Conservation (phyloP, 2,113 vertebrate species). For the Pelvicachromis taeniatus region DNA sequence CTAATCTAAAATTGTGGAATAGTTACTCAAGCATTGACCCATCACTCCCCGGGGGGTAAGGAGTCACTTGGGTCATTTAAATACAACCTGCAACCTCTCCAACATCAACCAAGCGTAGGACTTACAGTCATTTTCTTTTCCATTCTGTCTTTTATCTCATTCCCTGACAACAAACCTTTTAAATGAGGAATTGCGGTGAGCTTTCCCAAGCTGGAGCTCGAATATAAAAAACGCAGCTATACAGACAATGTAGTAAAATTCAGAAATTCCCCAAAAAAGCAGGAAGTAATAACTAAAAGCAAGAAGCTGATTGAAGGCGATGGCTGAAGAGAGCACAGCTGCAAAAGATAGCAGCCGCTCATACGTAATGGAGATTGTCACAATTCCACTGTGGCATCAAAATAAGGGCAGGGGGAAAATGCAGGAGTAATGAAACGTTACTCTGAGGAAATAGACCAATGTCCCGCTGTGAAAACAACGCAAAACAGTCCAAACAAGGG, state of each 20-base stretch:
- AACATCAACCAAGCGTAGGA: neutral
- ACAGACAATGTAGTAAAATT: neutral
- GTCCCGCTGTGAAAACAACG: slow-evolving; percentile 16
- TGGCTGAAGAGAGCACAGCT: slow-evolving; percentile 42
- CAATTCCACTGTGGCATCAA: slow-evolving; percentile 31
- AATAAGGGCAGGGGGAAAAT: neutral
- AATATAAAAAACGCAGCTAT: neutral
- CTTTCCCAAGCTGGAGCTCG: slow-evolving; percentile 8
- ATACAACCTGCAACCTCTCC: slow-evolving; percentile 11
- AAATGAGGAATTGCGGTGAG: slow-evolving; percentile 22
- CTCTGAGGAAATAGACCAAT: slow-evolving; percentile 29
- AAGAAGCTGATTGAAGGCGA: slow-evolving; percentile 28
- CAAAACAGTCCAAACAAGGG: slow-evolving; percentile 4
- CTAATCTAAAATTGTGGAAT: neutral
- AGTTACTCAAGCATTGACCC: neutral
- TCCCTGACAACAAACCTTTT: slow-evolving; percentile 23
- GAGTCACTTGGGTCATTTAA: neutral
- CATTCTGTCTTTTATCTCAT: slow-evolving; percentile 24
- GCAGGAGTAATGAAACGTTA: slow-evolving; percentile 26
- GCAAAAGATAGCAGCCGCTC: slow-evolving; percentile 8
- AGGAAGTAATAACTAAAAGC: slow-evolving; percentile 62
- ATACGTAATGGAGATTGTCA: slow-evolving; percentile 5
- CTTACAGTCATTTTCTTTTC: slow-evolving; percentile 25
- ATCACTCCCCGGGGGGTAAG: neutral
- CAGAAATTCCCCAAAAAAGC: neutral